Percentiles rank a stretch among this genome's conserved stretches.
Evolutionary conservation across 2,888 invertebrate species (phyloP).

Genomic region (Apocheima hispidaria): DNA sequence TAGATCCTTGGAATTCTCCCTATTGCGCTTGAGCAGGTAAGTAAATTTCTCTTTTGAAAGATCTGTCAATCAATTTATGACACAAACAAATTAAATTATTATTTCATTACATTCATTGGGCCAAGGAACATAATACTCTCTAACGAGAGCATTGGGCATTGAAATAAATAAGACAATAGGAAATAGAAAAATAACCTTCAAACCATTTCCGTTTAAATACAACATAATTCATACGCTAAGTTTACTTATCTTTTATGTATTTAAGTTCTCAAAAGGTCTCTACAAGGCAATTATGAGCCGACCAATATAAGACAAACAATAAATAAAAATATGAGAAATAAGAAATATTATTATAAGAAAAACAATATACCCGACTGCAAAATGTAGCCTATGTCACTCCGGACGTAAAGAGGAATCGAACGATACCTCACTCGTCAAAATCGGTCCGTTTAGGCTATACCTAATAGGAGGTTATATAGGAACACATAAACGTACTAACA

Average conservation of each 20-base stretch:
- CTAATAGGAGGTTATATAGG: no score
- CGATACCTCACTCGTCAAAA: no score
- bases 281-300: neutral
- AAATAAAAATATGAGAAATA: neutral
- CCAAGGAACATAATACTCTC: no score
- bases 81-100: neutral
- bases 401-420: no score
- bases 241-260: slow-evolving; percentile 2
- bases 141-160: neutral
- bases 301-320: neutral
- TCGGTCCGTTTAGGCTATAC: no score
- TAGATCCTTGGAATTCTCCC: no score
- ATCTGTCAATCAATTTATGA: neutral
- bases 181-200: slow-evolving; percentile 1
- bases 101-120: no score
- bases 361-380: no score
- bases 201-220: slow-evolving; percentile 5
- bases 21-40: neutral
- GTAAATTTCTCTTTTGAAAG: neutral
- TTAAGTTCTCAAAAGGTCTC: neutral
- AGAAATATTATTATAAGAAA: neutral
- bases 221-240: neutral
- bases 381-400: no score
- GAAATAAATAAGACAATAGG: slow-evolving; percentile 13
- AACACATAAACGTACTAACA: no score